Conservation (phyloP, 1,140 invertebrate species). For the Drosophila sturtevanti region DNA sequence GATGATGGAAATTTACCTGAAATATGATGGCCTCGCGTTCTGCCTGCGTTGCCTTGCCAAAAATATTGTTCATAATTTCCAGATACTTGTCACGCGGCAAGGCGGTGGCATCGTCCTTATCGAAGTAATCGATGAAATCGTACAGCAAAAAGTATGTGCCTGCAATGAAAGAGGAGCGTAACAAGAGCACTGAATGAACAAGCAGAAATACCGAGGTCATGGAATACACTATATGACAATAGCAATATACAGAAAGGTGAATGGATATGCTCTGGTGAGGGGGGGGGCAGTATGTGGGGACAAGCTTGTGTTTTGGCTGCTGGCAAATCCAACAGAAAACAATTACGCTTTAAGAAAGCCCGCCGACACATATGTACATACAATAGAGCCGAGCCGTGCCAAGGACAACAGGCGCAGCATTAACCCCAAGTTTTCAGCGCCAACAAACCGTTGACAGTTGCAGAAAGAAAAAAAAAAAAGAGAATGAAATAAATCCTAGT, state of each 20-base stretch:
- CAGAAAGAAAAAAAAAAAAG: slow-evolving; percentile 14
- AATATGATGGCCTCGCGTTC: slow-evolving; percentile 95
- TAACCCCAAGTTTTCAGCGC: slow-evolving; percentile 59
- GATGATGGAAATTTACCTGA: slow-evolving; percentile 86
- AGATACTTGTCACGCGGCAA: slow-evolving; percentile 92
- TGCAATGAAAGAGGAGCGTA: slow-evolving; percentile 83
- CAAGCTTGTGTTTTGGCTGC: slow-evolving; percentile 14
- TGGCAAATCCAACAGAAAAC: slow-evolving; percentile 57
- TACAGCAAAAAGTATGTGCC: slow-evolving; percentile 95
- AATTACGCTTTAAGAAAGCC: slow-evolving; percentile 53
- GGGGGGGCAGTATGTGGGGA: neutral
- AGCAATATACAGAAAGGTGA: neutral
- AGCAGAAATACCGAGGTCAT: slow-evolving; percentile 35
- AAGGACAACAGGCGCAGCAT: slow-evolving; percentile 70
- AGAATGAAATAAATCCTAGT: slow-evolving; percentile 3
- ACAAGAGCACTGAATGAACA: slow-evolving; percentile 1
- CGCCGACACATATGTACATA: slow-evolving; percentile 34
- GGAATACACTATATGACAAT: slow-evolving; percentile 36
- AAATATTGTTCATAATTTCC: slow-evolving; percentile 93
- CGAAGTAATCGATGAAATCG: slow-evolving; percentile 95
- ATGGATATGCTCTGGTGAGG: neutral
- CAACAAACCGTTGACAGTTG: slow-evolving; percentile 16
- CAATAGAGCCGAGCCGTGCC: slow-evolving; percentile 71
- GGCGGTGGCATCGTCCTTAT: slow-evolving; percentile 91
- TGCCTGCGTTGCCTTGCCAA: slow-evolving; percentile 91